Evolutionary conservation across 2,797 vertebrate species (phyloP).

Genomic region (Oreonectes daqikongensis): DNA sequence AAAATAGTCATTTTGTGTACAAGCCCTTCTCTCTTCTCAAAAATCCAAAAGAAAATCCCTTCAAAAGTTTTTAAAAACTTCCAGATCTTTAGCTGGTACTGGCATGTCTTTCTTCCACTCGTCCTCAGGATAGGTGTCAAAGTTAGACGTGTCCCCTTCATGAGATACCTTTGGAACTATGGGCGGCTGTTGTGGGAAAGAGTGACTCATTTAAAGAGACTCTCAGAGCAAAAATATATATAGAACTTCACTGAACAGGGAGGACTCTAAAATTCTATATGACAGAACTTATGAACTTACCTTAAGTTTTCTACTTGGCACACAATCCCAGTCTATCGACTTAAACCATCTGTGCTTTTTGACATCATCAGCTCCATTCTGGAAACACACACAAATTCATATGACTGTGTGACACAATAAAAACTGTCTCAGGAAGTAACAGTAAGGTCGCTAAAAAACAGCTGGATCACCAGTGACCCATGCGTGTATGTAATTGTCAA

Average conservation of each 20-base stretch:
- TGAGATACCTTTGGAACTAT: constrained; percentile 92
- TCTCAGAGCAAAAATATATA: background rate
- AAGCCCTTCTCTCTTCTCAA: background rate
- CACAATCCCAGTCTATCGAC: constrained; percentile 87
- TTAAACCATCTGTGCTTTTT: constrained; percentile 95
- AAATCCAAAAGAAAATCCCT: background rate
- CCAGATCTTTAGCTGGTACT: constrained; percentile 86
- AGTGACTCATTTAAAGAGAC: background rate
- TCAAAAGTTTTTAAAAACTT: constrained; percentile 95
- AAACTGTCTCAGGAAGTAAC: too few species aligned
- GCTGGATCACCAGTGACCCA: too few species aligned
- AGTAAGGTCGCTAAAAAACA: too few species aligned
- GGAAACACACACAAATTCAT: constrained; percentile 47
- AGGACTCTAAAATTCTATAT: background rate
- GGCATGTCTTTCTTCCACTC: constrained; percentile 88
- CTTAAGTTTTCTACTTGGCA: constrained; percentile 89
- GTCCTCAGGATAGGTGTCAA: constrained; percentile 92
- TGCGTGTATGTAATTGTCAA: too few species aligned
- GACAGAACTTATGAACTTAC: constrained; percentile 62
- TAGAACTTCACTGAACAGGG: too few species aligned
- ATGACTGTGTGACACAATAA: background rate
- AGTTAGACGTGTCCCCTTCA: constrained; percentile 95
- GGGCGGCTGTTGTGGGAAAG: constrained; percentile 81
- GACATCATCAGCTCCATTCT: constrained; percentile 93
- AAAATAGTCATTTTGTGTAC: background rate